Base-by-base conservation (phyloP, 2,797 vertebrate species). In the Myoxocephalus aenaeus region DNA sequence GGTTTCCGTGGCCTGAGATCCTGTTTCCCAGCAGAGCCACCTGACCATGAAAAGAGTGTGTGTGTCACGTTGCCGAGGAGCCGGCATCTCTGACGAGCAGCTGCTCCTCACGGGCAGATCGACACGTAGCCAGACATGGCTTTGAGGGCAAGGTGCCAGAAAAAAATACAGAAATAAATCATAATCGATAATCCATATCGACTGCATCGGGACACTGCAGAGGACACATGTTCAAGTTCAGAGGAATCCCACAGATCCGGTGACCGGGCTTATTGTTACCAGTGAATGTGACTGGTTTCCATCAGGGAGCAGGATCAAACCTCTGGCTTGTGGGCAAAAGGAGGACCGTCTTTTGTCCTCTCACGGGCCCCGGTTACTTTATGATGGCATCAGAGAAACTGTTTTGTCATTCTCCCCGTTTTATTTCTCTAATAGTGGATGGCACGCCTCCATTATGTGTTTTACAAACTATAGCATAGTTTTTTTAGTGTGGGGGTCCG, bases 11-110 rank as follows among this genome's bases (percentile, higher is more conserved):
- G 87, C 88, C 50, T 79, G 88, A 94, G 92, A 94, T 93, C 90
- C 86, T 79, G 92, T 94, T 95, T 94, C 94, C 50, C 90, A 87
- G 73, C 32, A 12, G 81, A 92, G 92, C 88, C 92, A 92, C 89
- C 93, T 92, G 91, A 94, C 90, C 89, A 93, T 89, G 91, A 93
- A 94, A 90, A 93, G 89, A 90, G 90, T 79, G 82, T 84, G 61
- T 90, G 89, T 91, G 91, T 93, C 85, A 91, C 82, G 82, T 85
- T 90, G 80, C 80, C 73, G 80, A 83, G 84, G 74, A 83, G 83
- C 70, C 72, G 75, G 82, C 77, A 75, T 79, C 83, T 78, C 83
- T 90, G 81, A 89, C 75, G 75, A 84, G 86, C 90, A 91, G 84
- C 88, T 92, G 88, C 79, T 90, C 86, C 68, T 73, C 67, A 74